phyloP scores from a whole-genome alignment of 35 echinoderm and acorn worm species.

The Ophioderma brevispina region DNA sequence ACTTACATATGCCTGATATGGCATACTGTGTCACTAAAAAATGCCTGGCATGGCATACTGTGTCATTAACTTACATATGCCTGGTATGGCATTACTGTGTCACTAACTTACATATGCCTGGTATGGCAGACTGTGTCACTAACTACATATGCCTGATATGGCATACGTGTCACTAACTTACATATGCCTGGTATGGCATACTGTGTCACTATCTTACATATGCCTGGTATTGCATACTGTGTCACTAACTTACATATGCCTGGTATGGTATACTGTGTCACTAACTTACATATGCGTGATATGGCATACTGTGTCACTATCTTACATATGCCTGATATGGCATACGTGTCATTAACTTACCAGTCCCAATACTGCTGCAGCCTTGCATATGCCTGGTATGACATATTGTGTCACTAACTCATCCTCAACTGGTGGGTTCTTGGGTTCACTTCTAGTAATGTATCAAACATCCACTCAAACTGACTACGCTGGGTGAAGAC shows the following conservation, averaged over 20 bases:
- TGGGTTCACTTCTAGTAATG: conserved; percentile 84
- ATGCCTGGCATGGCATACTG: too few relatives aligned
- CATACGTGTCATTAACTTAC: conserved; percentile 40
- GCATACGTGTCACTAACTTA: neutral
- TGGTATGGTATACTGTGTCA: neutral
- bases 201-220: neutral
- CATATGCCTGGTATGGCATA: too few relatives aligned
- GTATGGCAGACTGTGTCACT: neutral
- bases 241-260: neutral
- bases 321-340: neutral
- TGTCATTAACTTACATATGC: neutral
- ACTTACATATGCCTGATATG: too few relatives aligned
- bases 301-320: too few relatives aligned
- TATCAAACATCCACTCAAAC: conserved; percentile 99
- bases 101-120: neutral
- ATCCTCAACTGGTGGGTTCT: conserved; percentile 96
- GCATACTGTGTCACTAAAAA: too few relatives aligned
- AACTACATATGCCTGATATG: neutral
- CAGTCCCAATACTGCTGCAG: conserved; percentile 92
- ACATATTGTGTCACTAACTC: conserved; percentile 93
- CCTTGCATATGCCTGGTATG: conserved; percentile 95
- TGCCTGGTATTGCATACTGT: neutral
- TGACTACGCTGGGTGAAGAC: conserved; percentile 91
- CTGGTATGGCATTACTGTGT: neutral
- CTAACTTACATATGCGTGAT: neutral